Evolutionary conservation across 2,888 invertebrate species (phyloP).

Genomic region (Limnephilus lunatus): DNA sequence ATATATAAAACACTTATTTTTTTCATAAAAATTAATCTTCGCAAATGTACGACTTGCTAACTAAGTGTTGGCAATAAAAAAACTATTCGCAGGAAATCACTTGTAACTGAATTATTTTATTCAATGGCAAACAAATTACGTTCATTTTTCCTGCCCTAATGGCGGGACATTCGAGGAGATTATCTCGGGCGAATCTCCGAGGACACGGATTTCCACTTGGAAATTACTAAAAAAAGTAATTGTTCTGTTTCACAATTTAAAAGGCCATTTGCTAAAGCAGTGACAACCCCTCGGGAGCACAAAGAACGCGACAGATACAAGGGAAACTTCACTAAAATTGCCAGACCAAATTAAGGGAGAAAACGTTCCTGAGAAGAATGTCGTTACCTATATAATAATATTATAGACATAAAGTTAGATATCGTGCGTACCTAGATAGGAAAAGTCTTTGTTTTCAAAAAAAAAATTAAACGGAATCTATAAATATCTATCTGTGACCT

Average conservation of each 20-base stretch:
- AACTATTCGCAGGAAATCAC: not conserved
- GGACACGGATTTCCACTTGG: conserved; percentile 37
- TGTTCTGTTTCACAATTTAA: conserved; percentile 42
- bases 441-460: not conserved
- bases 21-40: not conserved
- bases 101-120: not conserved
- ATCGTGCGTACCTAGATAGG: not conserved
- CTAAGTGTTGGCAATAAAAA: not conserved
- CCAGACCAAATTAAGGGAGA: not conserved
- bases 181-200: conserved; percentile 21
- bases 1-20: too few relatives aligned
- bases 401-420: not conserved
- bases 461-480: not conserved
- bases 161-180: conserved; percentile 10
- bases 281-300: conserved; percentile 4
- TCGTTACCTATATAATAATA: not conserved
- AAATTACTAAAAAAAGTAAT: conserved; percentile 40
- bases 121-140: not conserved
- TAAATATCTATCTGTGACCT: not conserved
- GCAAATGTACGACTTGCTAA: not conserved
- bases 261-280: conserved; percentile 35
- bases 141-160: not conserved
- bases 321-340: conserved; percentile 36
- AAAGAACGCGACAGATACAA: conserved; percentile 25
- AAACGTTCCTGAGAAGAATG: not conserved